Base-by-base conservation (phyloP, 2,113 vertebrate species). In the Camelus dromedarius region DNA sequence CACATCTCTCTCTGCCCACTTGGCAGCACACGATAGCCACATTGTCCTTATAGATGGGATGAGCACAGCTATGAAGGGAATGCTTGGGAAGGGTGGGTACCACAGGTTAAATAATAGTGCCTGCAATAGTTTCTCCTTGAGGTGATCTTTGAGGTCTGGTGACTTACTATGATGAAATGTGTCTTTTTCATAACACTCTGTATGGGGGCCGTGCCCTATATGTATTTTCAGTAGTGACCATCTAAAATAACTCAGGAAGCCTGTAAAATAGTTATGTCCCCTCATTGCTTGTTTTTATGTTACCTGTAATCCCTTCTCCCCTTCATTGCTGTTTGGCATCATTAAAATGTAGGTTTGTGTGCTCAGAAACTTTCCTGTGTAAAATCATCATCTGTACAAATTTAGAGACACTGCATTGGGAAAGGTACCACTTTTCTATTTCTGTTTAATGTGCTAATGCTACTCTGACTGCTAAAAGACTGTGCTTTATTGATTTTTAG, bases 211-310 rank as follows among this genome's bases (percentile, higher is more conserved):
- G 52, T 70, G 56, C 35, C 92, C 38, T 62, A 86, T 22, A 18
- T 19, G 5, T 79, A 30, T 89, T 94, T 94, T 94, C 35, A 64
- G 10, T 22, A 88, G 54, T 32, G 62, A 79, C 20, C n/a, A 50
- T 58, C 10, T 77, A 67, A 92, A 70, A 62, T 84, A 62, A 85
- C 67, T n/a, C 66, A 93, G 54, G n/a, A 95, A 94, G 30, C 54
- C 56, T 93, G 1, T 86, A 56, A 80, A 38, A 92, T 64, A 85
- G 62, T 77, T 48, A 58, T 9, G 70, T 60, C 10, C 19, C 9
- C n/a, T 91, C 48, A 64, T 22, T 64, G 64, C 42, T 46, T 95
- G 11, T 52, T 52, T 95, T 87, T 72, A 60, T 60, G 32, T 93
- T 75, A n/a, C 54, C 20, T 67, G 2, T 90, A 56, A 87, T 88